phyloP scores from a whole-genome alignment of 2,888 invertebrate genomes.

The Lepidocyrtoides sp. region DNA sequence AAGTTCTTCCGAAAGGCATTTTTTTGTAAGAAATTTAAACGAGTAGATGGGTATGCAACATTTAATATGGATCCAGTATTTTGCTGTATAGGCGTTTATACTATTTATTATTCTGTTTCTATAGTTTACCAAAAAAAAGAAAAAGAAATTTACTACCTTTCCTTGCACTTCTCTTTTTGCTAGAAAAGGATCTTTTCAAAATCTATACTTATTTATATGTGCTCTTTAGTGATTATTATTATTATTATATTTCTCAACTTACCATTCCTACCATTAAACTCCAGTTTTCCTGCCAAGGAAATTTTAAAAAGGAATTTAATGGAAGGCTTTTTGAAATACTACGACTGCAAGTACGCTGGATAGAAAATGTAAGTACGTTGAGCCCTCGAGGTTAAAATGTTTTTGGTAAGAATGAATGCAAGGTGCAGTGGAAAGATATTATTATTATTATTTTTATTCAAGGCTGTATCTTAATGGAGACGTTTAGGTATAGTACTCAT shows the following conservation, averaged over 20 bases:
- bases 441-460: neutral
- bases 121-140: too few species aligned
- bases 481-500: too few species aligned
- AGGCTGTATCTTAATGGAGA: too few species aligned
- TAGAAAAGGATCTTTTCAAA: too few species aligned
- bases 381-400: neutral
- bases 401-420: neutral
- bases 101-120: too few species aligned
- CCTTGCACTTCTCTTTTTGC: neutral
- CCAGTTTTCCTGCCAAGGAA: neutral
- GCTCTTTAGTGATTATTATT: neutral
- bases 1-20: too few species aligned
- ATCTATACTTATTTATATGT: neutral
- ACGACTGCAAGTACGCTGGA: neutral
- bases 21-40: too few species aligned
- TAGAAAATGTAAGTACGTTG: neutral
- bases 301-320: neutral
- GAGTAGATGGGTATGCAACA: too few species aligned
- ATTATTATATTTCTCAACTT: neutral
- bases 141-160: conserved; percentile 28
- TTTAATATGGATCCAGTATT: too few species aligned
- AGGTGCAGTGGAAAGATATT: neutral
- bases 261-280: neutral
- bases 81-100: too few species aligned
- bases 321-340: neutral